Evolutionary conservation across 2,888 invertebrate species (phyloP).

Genomic region (Sphecodes monilicornis): DNA sequence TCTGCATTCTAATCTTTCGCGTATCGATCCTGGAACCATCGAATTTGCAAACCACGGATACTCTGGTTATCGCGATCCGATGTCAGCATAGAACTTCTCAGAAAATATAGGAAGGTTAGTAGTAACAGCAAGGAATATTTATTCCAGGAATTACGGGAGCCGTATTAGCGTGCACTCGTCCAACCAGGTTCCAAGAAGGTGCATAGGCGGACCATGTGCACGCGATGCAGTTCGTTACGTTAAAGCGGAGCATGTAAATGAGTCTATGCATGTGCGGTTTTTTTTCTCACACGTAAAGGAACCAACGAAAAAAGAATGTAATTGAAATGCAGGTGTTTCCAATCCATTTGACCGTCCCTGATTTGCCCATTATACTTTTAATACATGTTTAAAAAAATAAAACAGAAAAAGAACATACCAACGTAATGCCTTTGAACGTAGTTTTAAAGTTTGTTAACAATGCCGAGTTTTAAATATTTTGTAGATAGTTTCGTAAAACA

Average conservation of each 20-base stretch:
- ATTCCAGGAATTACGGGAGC: conserved; percentile 64
- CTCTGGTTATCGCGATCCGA: conserved; percentile 50
- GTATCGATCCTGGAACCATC: conserved; percentile 25
- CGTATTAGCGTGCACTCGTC: conserved; percentile 65
- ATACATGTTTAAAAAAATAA: neutral
- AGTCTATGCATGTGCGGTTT: conserved; percentile 35
- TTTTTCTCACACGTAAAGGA: conserved; percentile 20
- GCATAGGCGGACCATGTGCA: conserved; percentile 55
- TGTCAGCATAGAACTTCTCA: conserved; percentile 40
- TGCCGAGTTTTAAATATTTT: too few relatives aligned
- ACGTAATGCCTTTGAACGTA: neutral
- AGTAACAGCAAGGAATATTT: conserved; percentile 66
- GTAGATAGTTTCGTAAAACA: too few relatives aligned
- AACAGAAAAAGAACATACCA: too few relatives aligned
- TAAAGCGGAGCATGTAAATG: conserved; percentile 69
- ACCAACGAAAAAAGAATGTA: conserved; percentile 14
- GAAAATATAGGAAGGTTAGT: conserved; percentile 69
- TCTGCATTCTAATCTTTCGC: conserved; percentile 4
- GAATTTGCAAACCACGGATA: conserved; percentile 30
- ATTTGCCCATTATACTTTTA: neutral
- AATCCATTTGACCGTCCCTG: neutral
- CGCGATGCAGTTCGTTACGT: conserved; percentile 66
- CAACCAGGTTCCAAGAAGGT: conserved; percentile 62
- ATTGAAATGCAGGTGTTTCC: conserved; percentile 19
- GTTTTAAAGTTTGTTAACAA: neutral